A percentile compares a stretch with the other conserved stretches of the same genome.
phyloP scores from a whole-genome alignment of 2,113 vertebrate species.

The Pipra filicauda region DNA sequence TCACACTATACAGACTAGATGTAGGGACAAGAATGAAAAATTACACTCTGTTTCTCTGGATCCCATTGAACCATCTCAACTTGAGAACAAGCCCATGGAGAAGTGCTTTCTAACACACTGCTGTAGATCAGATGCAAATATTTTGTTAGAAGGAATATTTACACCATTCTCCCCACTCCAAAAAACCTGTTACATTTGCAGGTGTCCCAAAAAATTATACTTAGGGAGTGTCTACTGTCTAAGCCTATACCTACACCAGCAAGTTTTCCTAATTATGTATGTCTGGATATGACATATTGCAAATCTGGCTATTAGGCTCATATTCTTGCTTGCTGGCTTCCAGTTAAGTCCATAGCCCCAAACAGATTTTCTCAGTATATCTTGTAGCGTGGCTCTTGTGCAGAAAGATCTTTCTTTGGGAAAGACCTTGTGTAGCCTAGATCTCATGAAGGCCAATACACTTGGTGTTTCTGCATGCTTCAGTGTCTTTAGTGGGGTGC shows the following conservation, averaged over 20 bases:
- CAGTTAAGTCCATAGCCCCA: neutral
- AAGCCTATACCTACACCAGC: neutral
- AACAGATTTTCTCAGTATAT: neutral
- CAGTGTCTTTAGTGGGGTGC: neutral
- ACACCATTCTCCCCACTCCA: neutral
- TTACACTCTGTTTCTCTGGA: neutral
- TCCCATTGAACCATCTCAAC: accelerated
- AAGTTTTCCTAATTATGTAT: neutral
- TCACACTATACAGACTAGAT: neutral
- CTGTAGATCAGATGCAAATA: neutral
- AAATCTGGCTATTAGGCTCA: neutral
- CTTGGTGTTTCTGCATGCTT: neutral
- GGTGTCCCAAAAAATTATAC: neutral
- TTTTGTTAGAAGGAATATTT: neutral
- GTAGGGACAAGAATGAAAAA: neutral
- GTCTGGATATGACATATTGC: neutral
- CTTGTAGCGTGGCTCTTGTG: neutral
- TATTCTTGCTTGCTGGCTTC: neutral
- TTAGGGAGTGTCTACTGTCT: neutral
- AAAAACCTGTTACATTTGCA: neutral
- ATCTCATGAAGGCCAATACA: neutral
- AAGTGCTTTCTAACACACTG: neutral
- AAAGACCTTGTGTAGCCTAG: neutral
- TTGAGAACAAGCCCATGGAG: neutral
- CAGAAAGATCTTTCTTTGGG: neutral